These are phyloP conservation scores for Lophius americanus DNA, from an alignment of 2,797 vertebrate species.

Conservation along the genomic window DNA sequence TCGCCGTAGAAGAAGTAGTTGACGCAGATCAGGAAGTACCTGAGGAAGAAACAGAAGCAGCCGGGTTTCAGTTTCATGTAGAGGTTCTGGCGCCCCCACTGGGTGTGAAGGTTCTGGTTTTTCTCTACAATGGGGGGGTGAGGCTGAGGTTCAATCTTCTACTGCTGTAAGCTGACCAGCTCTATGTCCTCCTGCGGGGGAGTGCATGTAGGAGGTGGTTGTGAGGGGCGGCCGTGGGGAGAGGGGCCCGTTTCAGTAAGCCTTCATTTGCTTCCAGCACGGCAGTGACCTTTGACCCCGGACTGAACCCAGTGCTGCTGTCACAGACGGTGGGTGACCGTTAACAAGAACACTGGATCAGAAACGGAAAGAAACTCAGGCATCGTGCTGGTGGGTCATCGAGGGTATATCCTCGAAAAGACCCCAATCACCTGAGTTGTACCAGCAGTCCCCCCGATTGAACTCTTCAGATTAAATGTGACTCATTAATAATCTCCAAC, in stretches of 20 bases:
- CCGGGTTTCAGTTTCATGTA: not conserved
- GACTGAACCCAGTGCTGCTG: slow-evolving; percentile 23
- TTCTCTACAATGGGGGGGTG: not conserved
- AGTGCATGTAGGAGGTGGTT: slow-evolving; percentile 1
- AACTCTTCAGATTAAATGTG: too few species aligned
- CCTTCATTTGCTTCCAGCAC: slow-evolving; percentile 67
- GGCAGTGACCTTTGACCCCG: slow-evolving; percentile 77
- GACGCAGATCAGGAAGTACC: slow-evolving; percentile 97
- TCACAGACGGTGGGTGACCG: slow-evolving; percentile 8
- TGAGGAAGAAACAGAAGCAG: slow-evolving; percentile 52
- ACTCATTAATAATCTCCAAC: too few species aligned
- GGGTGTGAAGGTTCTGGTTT: not conserved
- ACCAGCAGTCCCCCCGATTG: too few species aligned
- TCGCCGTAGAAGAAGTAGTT: slow-evolving; percentile 99
- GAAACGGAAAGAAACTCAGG: not conserved
- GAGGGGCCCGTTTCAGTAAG: slow-evolving; percentile 45
- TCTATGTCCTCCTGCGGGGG: slow-evolving; percentile 13
- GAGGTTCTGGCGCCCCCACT: too few species aligned
- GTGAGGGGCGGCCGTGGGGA: slow-evolving; percentile 30
- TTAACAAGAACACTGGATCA: slow-evolving; percentile 13
- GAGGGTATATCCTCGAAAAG: too few species aligned
- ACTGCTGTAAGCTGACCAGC: not conserved
- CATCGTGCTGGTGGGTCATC: too few species aligned
- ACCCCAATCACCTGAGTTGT: too few species aligned
- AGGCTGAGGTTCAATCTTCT: slow-evolving; percentile 1